phyloP scores from a whole-genome alignment of 2,113 vertebrate genomes.

The Archilochus colubris region DNA sequence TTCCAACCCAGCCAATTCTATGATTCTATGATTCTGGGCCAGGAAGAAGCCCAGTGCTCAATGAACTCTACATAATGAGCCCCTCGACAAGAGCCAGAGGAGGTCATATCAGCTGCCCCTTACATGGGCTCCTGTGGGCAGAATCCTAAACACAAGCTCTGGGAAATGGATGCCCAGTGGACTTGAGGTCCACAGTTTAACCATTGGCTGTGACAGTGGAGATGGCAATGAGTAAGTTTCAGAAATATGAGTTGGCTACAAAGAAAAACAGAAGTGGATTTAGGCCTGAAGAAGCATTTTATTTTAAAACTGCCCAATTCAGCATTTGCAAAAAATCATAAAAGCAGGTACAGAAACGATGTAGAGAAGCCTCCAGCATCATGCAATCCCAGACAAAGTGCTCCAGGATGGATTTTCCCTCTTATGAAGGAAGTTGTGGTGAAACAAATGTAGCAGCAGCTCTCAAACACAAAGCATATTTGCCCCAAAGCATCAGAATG shows the following conservation, averaged over 20 bases:
- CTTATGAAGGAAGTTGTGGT: neutral
- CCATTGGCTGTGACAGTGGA: neutral
- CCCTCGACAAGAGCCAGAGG: neutral
- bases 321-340: neutral
- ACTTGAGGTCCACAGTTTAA: neutral
- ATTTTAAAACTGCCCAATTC: neutral
- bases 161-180: neutral
- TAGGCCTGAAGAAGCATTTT: neutral
- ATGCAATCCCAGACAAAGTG: neutral
- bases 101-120: neutral
- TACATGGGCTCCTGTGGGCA: neutral
- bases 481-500: neutral
- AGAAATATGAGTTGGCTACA: neutral
- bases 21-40: neutral
- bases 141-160: neutral
- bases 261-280: neutral
- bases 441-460: neutral
- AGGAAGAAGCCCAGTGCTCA: rapidly evolving
- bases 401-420: neutral
- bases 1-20: too few species aligned
- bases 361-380: neutral
- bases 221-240: neutral
- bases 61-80: neutral
- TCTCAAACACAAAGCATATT: neutral
- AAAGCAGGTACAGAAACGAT: neutral